These are phyloP conservation scores for Seriola dumerili DNA, from an alignment of 2,113 vertebrate genomes.

Conservation along the genomic window DNA sequence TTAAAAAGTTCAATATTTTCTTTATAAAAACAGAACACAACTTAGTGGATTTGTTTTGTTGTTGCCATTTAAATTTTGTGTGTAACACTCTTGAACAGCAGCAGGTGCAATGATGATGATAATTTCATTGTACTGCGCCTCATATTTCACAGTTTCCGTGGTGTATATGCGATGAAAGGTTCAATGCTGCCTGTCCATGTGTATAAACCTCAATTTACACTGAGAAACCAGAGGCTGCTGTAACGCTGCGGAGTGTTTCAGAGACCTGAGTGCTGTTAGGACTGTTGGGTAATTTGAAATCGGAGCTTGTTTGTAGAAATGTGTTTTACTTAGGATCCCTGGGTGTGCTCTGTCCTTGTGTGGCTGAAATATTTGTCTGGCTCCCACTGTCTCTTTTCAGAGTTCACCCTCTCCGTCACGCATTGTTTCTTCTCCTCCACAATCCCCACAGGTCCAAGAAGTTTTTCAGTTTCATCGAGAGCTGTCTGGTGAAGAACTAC, in stretches of 20 bases:
- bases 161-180: slow-evolving; percentile 8
- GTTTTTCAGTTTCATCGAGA: slow-evolving; percentile 98
- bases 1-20: background rate
- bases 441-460: slow-evolving; percentile 92
- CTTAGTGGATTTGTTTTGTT: background rate
- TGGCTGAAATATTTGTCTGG: slow-evolving; percentile 10
- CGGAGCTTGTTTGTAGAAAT: slow-evolving; percentile 10
- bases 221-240: slow-evolving; percentile 9
- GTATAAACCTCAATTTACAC: slow-evolving; percentile 17
- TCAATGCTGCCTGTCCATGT: slow-evolving; percentile 35
- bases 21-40: no score
- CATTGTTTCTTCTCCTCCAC: background rate
- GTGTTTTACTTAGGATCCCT: background rate
- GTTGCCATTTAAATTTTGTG: background rate
- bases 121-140: background rate
- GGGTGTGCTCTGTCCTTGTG: background rate
- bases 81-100: background rate
- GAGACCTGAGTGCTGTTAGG: slow-evolving; percentile 1
- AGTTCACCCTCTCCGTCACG: background rate
- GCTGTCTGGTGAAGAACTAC: slow-evolving; percentile 98
- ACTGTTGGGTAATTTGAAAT: slow-evolving; percentile 18
- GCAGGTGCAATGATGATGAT: slow-evolving; percentile 40
- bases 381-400: slow-evolving; percentile 8
- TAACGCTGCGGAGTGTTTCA: background rate
- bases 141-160: slow-evolving; percentile 19